These are phyloP conservation scores for Lasioglossum leucozonium DNA, from an alignment of 2,888 invertebrate species.

Conservation along the genomic window DNA sequence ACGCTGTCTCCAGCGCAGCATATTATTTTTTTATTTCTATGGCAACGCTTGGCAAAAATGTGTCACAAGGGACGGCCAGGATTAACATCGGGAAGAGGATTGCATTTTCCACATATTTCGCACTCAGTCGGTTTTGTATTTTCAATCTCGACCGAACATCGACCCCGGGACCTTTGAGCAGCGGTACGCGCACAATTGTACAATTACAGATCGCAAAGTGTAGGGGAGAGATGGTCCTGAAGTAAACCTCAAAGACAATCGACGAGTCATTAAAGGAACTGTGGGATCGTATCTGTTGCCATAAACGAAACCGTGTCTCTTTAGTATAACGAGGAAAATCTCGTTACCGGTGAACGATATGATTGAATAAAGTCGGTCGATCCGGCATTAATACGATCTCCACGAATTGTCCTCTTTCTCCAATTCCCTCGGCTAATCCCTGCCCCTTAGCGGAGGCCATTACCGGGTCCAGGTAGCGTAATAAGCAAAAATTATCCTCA, in stretches of 20 bases:
- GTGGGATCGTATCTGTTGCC: background rate
- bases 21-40: background rate
- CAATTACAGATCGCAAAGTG: background rate
- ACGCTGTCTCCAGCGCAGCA: background rate
- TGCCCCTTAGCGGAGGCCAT: background rate
- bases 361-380: conserved; percentile 6
- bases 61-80: background rate
- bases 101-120: background rate
- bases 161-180: background rate
- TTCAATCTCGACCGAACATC: background rate
- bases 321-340: background rate
- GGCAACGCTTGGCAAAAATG: background rate
- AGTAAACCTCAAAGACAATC: background rate
- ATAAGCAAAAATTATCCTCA: conserved; percentile 29
- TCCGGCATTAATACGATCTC: background rate
- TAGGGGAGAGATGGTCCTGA: background rate
- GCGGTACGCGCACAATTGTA: background rate
- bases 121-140: background rate
- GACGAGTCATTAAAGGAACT: background rate
- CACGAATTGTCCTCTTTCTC: background rate
- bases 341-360: background rate
- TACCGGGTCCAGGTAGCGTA: background rate
- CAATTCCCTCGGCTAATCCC: conserved; percentile 5
- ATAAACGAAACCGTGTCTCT: background rate
- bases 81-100: background rate